Evolutionary conservation across 2,113 vertebrate genomes (phyloP), one percentile per base, ranked within the genome.

Genomic region (Phyllopteryx taeniolatus): DNA sequence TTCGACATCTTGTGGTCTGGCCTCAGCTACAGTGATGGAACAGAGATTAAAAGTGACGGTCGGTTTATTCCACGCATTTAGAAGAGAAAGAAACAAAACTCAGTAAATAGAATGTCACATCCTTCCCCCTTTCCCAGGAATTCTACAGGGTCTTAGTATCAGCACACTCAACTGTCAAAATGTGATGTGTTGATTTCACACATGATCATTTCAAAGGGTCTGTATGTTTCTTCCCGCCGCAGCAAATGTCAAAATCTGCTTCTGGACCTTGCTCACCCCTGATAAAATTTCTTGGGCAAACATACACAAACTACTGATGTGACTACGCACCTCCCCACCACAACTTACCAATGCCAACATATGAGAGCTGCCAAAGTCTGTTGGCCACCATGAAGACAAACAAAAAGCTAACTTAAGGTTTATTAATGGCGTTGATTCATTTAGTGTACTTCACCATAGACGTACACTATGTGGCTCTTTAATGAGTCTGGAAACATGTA

Each of bases 371-470:
- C 60, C 66, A 39, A 20, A 44, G 61, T 76, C 68, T 87, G 60
- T 79, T 83, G 77, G 83, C 85, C 19, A 27, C 39, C 60, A 51
- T 59, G 76, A 81, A 77, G 70, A 33, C 71, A 86, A 86, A 79
- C 6, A 68, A 63, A 70, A 63, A 68, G 68, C 54, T 71, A 72
- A 84, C 75, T 13, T 62, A 57, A 47, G n/a, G 8, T 74, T 68
- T 72, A 75, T 71, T 63, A 53, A 66, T 46, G 51, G 27, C 31
- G 10, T 8, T 19, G 67, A 68, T 42, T 68, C 67, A 67, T 63
- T 62, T 69, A 79, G 65, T 14, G 19, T 56, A 57, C 51, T 67
- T 76, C 4, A 31, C 51, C 35, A 72, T 70, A 57, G n/a, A 66
- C 13, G 22, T 27, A 61, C 71, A 19, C 33, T 31, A 19, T 74